Conservation (phyloP, 2,888 invertebrate species). For the Dioctria rufipes region DNA sequence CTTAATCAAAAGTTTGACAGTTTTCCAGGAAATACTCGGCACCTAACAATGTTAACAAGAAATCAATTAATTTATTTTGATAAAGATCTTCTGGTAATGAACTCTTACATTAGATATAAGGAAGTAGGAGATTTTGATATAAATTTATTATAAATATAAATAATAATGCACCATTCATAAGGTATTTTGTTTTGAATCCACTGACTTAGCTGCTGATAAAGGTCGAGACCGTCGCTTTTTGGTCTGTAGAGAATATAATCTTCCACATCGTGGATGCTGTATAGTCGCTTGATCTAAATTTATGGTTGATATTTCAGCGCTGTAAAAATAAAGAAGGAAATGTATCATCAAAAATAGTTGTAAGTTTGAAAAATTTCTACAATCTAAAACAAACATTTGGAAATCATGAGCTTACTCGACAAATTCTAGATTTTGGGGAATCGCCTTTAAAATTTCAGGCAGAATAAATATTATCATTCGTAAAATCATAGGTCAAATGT, state of each 20-base stretch:
- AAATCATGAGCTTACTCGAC: too few species aligned
- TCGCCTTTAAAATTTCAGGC: too few species aligned
- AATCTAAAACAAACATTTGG: too few species aligned
- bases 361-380: too few species aligned
- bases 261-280: constrained; percentile 65
- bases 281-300: constrained; percentile 26
- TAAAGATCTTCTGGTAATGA: constrained; percentile 36
- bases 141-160: background rate
- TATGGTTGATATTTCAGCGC: constrained; percentile 40
- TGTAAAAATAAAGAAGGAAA: constrained; percentile 6
- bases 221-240: constrained; percentile 69
- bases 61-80: constrained; percentile 30
- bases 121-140: constrained; percentile 44
- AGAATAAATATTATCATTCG: too few species aligned
- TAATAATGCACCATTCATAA: constrained; percentile 64
- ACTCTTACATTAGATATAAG: constrained; percentile 30
- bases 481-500: too few species aligned
- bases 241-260: constrained; percentile 70
- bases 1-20: constrained; percentile 56
- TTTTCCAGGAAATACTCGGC: constrained; percentile 35
- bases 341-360: background rate
- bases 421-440: too few species aligned
- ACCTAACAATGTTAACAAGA: constrained; percentile 36
- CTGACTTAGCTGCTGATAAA: constrained; percentile 64
- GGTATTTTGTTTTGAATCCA: constrained; percentile 69